phyloP scores from a whole-genome alignment of 2,113 vertebrate species.

The Strix uralensis region DNA sequence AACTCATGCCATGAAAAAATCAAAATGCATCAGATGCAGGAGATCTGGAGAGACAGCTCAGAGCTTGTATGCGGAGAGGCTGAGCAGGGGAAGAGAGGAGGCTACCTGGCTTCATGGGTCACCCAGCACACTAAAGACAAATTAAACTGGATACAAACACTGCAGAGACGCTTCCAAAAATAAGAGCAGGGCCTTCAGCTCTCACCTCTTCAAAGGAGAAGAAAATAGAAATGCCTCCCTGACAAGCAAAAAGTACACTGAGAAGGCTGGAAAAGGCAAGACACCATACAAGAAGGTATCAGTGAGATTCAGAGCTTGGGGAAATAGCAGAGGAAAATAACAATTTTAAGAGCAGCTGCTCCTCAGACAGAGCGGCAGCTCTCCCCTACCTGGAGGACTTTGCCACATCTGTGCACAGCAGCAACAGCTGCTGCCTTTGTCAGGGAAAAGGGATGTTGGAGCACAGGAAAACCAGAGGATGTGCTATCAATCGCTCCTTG shows the following conservation, averaged over 20 bases:
- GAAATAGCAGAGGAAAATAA: neutral
- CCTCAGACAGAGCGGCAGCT: neutral
- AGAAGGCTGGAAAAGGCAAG: neutral
- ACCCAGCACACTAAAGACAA: neutral
- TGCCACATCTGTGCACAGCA: neutral
- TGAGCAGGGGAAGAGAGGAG: neutral
- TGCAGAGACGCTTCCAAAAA: neutral
- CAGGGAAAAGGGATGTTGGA: neutral
- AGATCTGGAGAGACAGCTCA: neutral
- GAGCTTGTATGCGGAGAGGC: neutral
- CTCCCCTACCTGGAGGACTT: neutral
- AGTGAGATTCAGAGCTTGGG: neutral
- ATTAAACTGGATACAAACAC: neutral
- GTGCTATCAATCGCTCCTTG: neutral
- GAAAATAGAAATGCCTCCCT: neutral
- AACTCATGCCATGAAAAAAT: neutral
- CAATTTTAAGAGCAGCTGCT: neutral
- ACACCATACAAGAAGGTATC: neutral
- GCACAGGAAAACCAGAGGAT: neutral
- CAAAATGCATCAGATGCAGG: neutral
- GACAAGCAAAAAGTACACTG: neutral
- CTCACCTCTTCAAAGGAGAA: neutral
- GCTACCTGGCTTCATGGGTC: neutral
- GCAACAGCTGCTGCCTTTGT: slow-evolving; percentile 10
- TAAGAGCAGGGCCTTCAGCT: neutral